Base-by-base conservation (phyloP, 2,888 invertebrate species). In the Apamea anceps region DNA sequence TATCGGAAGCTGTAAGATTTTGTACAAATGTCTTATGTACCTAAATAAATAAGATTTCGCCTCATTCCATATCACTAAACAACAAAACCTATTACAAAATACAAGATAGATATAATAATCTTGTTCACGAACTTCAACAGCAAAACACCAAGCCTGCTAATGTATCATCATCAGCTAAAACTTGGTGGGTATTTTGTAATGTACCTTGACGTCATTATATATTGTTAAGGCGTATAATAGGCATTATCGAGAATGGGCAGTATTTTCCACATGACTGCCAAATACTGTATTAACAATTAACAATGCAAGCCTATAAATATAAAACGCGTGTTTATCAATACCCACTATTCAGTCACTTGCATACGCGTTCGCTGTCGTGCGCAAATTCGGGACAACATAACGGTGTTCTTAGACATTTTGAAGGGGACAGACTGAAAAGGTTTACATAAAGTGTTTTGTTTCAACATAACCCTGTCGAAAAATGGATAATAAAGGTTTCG, bases 401-500 rank as follows among this genome's bases (percentile, higher is more conserved):
- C 37, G 37, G 1, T 73, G 37, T 62, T 32, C n/a, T 37, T 48
- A 3, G 7, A 70, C 8, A 32, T 45, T 45, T 21, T 66, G 5
- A 45, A 37, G 5, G 7, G 0, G 3, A 32, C n/a, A 21, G 4
- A 51, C 37, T n/a, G 18, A 42, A 70, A 67, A 25, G 32, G 3
- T 32, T 32, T 32, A 32, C 32, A 2, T 32, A 32, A 2, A 32
- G 32, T 32, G 32, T 32, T 32, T 32, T 32, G 32, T 32, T 32
- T 32, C 32, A 32, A 32, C 32, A 32, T 32, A 32, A 32, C 21
- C 15, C 45, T 51, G 54, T 2, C 6, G 21, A 15, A 67, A 73
- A 75, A 96, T 96, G 96, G 95, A 96, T 81, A 96, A 96, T 82
- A 90, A 92, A 3, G 95, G 94, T n/a, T 96, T 96, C 75, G 92